Conservation (phyloP, 1,140 invertebrate genomes). For the Drosophila erecta region DNA sequence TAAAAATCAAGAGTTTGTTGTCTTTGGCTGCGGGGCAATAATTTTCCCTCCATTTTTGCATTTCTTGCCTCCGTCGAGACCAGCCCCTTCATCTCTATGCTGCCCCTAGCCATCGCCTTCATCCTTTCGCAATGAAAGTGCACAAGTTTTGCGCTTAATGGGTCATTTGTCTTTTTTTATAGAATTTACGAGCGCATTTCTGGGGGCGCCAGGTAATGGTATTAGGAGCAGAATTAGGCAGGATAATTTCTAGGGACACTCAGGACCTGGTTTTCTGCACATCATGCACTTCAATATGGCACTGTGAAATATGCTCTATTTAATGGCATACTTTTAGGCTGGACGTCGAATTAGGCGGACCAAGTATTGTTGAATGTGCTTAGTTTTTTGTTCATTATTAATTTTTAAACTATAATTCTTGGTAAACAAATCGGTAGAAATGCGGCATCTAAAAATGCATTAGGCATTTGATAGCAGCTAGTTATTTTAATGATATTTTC, state of each 20-base stretch:
- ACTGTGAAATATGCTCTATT: background rate
- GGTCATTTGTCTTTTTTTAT: conserved; percentile 82
- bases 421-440: background rate
- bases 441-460: background rate
- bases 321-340: conserved; percentile 3
- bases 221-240: background rate
- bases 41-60: conserved; percentile 67
- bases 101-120: conserved; percentile 6
- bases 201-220: conserved; percentile 7
- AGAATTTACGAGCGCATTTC: conserved; percentile 24
- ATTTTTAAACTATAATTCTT: too few species aligned
- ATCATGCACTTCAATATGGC: background rate
- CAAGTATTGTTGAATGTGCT: too few species aligned
- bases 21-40: conserved; percentile 78
- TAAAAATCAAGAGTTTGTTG: conserved; percentile 84
- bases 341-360: too few species aligned
- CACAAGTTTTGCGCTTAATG: conserved; percentile 81
- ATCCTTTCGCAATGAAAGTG: conserved; percentile 67
- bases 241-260: background rate
- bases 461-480: background rate
- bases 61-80: conserved; percentile 28
- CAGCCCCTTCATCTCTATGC: background rate
- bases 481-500: background rate
- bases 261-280: background rate
- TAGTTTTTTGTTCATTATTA: too few species aligned